Base-by-base conservation (phyloP, 2,888 invertebrate genomes). In the Busseola fusca region DNA sequence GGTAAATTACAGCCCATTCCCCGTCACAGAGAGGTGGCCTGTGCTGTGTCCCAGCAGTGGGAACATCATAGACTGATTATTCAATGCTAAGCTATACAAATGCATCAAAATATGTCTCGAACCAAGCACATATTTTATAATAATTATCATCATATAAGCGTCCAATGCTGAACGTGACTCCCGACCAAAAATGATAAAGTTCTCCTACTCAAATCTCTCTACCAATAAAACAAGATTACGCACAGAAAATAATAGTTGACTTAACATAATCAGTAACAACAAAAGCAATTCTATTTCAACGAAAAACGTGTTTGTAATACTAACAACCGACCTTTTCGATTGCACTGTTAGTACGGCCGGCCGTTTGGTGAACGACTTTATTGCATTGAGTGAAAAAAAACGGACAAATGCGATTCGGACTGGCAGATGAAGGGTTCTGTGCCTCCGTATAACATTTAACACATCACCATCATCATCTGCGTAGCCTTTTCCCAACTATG, bases 291-390 rank as follows among this genome's bases (percentile, higher is more conserved):
- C 65, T 76, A 72, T 75, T 74, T 75, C 63, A 62, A 69, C 68
- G 69, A 68, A 81, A 78, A 79, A 78, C 70, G 74, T 77, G 79
- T 72, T 80, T 72, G 72, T 66, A 75, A 74, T 77, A 62, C 72
- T 72, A 80, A 83, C 71, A 58, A 48, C 14, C 54, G 81, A 82
- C 81, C 84, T 81, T 87, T 87, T 87, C 84, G 79, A 86, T 84
- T 86, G 84, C 84, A 86, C 84, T 86, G 87, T 88, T 88, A 86
- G 83, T 84, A 85, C 82, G 80, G 73, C 82, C 84, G 82, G 80
- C 72, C 80, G 81, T 82, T 86, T 79, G 81, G 83, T 77, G 83
- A 83, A 87, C 83, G 85, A 83, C 81, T 86, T 88, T 87, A 88
- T 87, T 87, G 86, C 86, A 84, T 81, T 80, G 83, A 83, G 81